Conservation (phyloP, 2,888 invertebrate genomes). For the Nycteola revayana region DNA sequence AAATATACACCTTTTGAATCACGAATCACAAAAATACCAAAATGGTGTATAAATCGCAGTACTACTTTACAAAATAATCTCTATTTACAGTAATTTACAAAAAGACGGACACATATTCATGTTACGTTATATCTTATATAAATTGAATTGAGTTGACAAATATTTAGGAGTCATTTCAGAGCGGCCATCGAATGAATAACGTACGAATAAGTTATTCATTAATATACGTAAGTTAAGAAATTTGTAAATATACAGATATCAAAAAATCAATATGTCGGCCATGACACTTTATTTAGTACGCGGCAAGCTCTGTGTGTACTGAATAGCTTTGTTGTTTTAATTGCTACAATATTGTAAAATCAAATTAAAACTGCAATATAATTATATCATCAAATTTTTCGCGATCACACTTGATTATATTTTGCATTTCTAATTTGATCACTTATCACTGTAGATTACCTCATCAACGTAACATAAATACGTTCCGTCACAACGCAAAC, state of each 20-base stretch:
- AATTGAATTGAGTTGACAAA: no score
- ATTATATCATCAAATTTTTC: slow-evolving; percentile 8
- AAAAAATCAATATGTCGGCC: no score
- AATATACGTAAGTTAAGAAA: no score
- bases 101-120: slow-evolving; percentile 27
- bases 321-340: no score
- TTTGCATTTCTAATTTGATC: slow-evolving; percentile 21
- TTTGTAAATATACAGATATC: no score
- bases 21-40: slow-evolving; percentile 59
- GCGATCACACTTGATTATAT: slow-evolving; percentile 9
- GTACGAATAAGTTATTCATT: no score
- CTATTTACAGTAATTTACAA: slow-evolving; percentile 69
- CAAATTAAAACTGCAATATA: slow-evolving; percentile 25
- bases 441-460: slow-evolving; percentile 25
- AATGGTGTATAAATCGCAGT: slow-evolving; percentile 46
- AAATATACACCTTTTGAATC: slow-evolving; percentile 56
- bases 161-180: no score
- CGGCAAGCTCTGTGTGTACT: no score
- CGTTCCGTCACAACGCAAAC: slow-evolving; percentile 19
- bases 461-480: slow-evolving; percentile 57
- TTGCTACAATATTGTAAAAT: slow-evolving; percentile 21
- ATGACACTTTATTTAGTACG: no score
- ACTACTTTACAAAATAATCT: slow-evolving; percentile 37
- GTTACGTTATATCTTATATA: slow-evolving; percentile 6
- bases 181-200: no score